A percentile compares a stretch with the other conserved stretches of the same genome.
phyloP scores from a whole-genome alignment of 2,888 invertebrate genomes.

The Ormyrus thymus region DNA sequence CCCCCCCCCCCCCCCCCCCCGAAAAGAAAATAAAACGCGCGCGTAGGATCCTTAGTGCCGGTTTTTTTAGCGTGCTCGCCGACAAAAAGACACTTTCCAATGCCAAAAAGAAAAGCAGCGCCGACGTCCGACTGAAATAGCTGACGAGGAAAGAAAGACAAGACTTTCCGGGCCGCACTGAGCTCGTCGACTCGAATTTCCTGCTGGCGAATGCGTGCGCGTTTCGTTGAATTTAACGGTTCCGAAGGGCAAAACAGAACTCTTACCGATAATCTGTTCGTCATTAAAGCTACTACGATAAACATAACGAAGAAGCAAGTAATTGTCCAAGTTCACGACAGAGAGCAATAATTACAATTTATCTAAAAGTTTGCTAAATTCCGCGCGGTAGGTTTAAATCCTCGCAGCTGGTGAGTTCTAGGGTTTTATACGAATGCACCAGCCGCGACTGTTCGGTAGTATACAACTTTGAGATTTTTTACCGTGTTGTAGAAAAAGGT shows the following conservation, averaged over 20 bases:
- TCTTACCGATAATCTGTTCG: not conserved
- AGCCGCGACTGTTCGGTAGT: not conserved
- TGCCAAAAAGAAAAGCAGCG: constrained; percentile 8
- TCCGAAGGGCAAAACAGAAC: constrained; percentile 11
- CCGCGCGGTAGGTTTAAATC: not conserved
- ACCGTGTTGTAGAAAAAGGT: constrained; percentile 6
- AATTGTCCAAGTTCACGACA: constrained; percentile 33
- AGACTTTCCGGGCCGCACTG: not conserved
- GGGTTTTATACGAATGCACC: not conserved
- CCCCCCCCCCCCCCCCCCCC: too few relatives aligned
- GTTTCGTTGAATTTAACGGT: constrained; percentile 31
- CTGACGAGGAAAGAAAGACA: not conserved
- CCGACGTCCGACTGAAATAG: constrained; percentile 28
- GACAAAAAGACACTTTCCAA: constrained; percentile 6
- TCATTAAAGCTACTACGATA: constrained; percentile 1
- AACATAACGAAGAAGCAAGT: not conserved
- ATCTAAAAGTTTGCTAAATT: constrained; percentile 1
- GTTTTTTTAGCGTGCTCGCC: too few relatives aligned
- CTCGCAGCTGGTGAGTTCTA: not conserved
- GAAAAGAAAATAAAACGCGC: too few relatives aligned
- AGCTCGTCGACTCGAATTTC: too few relatives aligned
- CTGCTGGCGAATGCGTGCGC: not conserved
- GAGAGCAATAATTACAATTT: constrained; percentile 38
- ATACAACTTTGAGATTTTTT: constrained; percentile 34
- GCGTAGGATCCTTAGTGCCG: too few relatives aligned